phyloP scores from a whole-genome alignment of 2,113 vertebrate genomes.

The Ammospiza caudacuta region DNA sequence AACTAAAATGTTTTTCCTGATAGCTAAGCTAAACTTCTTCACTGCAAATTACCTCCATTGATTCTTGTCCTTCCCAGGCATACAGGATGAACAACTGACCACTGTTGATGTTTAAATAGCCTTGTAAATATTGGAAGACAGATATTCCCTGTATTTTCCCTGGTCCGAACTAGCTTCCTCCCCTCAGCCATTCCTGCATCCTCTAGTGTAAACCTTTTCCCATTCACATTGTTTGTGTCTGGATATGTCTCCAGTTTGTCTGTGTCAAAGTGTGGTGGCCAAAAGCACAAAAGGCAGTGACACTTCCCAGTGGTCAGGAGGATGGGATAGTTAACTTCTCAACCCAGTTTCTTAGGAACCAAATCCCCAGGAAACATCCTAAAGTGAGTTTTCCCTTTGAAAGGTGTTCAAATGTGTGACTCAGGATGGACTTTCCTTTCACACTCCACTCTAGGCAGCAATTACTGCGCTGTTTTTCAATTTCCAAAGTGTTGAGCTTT shows the following conservation, averaged over 20 bases:
- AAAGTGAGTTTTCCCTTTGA: neutral
- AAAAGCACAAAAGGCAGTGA: neutral
- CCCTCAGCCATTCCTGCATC: neutral
- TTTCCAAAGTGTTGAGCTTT: neutral
- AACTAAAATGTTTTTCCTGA: neutral
- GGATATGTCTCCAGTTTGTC: neutral
- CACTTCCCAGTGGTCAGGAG: neutral
- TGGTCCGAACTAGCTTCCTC: neutral
- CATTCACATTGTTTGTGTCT: neutral
- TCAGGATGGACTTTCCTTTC: neutral
- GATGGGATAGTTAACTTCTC: neutral
- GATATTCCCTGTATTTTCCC: neutral
- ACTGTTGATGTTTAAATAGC: neutral
- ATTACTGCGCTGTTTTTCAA: neutral
- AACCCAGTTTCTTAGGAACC: neutral
- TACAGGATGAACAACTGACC: neutral
- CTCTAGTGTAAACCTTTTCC: neutral
- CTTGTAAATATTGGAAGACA: neutral
- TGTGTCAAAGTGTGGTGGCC: neutral
- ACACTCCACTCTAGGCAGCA: neutral
- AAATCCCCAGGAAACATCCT: neutral
- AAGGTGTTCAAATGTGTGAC: fast-evolving
- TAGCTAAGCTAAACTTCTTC: neutral
- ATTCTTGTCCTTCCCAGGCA: neutral
- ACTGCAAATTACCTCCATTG: neutral